Percentiles rank a stretch among this genome's conserved stretches.
Evolutionary conservation across 2,797 vertebrate genomes (phyloP).

Genomic region (Odontamblyopus rebecca): DNA sequence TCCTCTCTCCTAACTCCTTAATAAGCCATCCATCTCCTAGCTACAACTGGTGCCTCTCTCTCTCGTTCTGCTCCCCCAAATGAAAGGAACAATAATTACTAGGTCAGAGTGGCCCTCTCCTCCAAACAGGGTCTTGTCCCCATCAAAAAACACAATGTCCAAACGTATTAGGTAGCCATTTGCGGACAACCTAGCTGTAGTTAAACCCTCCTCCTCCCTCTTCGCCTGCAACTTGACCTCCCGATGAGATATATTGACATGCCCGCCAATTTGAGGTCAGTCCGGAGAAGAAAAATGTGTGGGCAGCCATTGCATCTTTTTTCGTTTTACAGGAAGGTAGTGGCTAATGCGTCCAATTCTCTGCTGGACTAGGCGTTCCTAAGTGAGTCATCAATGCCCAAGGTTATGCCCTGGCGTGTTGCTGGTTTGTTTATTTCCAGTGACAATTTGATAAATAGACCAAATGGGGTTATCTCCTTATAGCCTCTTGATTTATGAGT

Average conservation of each 20-base stretch:
- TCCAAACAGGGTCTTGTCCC: conserved; percentile 73
- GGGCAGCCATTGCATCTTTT: conserved; percentile 53
- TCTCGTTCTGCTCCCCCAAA: conserved; percentile 61
- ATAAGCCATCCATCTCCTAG: conserved; percentile 57
- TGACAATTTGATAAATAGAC: conserved; percentile 43
- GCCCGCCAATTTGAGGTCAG: conserved; percentile 70
- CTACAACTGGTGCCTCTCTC: conserved; percentile 57
- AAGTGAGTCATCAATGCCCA: conserved; percentile 47
- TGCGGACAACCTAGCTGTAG: conserved; percentile 68
- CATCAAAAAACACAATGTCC: conserved; percentile 81
- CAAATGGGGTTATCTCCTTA: conserved; percentile 32
- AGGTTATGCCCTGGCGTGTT: conserved; percentile 45
- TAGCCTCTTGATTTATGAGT: conserved; percentile 37
- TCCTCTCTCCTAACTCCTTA: conserved; percentile 38
- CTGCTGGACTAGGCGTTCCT: conserved; percentile 34
- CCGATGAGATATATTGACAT: conserved; percentile 71
- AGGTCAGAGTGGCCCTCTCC: conserved; percentile 71
- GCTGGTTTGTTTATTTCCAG: conserved; percentile 44
- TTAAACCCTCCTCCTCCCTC: conserved; percentile 63
- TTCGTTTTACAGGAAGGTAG: conserved; percentile 55
- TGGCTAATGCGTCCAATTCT: conserved; percentile 56
- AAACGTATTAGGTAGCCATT: conserved; percentile 82
- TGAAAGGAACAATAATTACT: conserved; percentile 78
- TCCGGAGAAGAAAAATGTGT: conserved; percentile 42
- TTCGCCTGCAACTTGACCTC: conserved; percentile 75